Evolutionary conservation across 2,888 invertebrate genomes (phyloP).

Genomic region (Andrena flavipes): DNA sequence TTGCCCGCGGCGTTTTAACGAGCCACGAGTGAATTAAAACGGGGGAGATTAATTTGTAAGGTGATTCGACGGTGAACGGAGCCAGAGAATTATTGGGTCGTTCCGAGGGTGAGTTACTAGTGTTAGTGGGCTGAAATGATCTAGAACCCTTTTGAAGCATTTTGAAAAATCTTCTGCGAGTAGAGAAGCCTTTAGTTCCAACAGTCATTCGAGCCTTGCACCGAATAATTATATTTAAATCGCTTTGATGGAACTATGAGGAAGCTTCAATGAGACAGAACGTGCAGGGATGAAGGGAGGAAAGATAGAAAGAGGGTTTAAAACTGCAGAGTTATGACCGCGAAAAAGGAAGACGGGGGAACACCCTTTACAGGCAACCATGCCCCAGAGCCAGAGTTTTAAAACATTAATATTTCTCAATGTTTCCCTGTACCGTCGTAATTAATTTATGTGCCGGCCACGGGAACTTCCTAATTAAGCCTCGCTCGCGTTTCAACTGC

Average conservation of each 20-base stretch:
- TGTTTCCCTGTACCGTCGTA: constrained; percentile 56
- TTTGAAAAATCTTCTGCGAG: too few species aligned
- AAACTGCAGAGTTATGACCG: constrained; percentile 11
- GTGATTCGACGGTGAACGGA: too few species aligned
- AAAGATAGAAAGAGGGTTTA: background rate
- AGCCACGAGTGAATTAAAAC: background rate
- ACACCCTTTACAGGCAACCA: constrained; percentile 19
- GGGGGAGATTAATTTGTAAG: background rate
- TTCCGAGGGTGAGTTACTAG: too few species aligned
- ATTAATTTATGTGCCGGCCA: constrained; percentile 70
- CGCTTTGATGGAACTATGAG: background rate
- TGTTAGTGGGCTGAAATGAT: too few species aligned
- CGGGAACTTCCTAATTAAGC: constrained; percentile 70
- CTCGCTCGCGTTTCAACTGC: constrained; percentile 50
- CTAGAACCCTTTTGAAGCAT: too few species aligned
- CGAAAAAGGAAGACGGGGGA: constrained; percentile 14
- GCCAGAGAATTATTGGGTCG: too few species aligned
- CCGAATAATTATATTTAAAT: background rate
- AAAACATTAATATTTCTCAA: constrained; percentile 71
- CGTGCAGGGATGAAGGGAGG: background rate
- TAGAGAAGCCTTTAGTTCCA: background rate
- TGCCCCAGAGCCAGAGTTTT: constrained; percentile 41
- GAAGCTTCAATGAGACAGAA: background rate
- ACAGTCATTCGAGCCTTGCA: background rate
- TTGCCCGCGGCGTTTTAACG: background rate